phyloP scores from a whole-genome alignment of 2,113 vertebrate genomes.

The Nothoprocta perdicaria region DNA sequence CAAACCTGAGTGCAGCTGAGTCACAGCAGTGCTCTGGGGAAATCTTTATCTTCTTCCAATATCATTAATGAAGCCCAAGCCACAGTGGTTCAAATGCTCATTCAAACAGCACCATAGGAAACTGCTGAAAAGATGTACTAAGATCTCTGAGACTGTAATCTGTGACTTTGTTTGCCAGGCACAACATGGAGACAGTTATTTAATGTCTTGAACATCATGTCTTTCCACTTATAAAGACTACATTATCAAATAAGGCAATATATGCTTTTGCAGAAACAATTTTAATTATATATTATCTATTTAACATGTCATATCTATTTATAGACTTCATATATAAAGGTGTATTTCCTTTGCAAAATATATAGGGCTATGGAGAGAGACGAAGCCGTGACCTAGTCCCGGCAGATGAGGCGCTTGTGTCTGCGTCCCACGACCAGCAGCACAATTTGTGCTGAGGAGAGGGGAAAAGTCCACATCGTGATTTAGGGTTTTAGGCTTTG shows the following conservation, averaged over 20 bases:
- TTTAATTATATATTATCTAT: background rate
- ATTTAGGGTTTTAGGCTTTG: background rate
- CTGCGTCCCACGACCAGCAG: background rate
- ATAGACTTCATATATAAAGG: background rate
- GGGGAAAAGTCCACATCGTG: background rate
- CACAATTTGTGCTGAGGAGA: background rate
- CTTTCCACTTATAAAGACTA: background rate
- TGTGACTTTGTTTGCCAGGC: background rate
- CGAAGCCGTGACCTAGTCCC: accelerated
- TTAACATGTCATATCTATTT: background rate
- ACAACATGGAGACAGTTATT: background rate
- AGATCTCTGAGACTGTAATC: background rate
- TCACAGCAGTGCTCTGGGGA: background rate
- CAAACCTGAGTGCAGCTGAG: slow-evolving; percentile 4
- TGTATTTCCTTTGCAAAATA: background rate
- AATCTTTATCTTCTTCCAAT: slow-evolving; percentile 16
- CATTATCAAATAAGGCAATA: background rate
- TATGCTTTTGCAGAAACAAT: background rate
- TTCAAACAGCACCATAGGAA: background rate
- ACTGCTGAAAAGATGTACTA: background rate
- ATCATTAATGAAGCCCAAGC: slow-evolving; percentile 40
- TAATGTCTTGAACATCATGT: background rate
- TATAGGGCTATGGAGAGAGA: background rate
- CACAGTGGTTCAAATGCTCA: background rate
- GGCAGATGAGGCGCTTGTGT: too few species aligned